Evolutionary conservation across 2,888 invertebrate genomes (phyloP).

Genomic region (Drosophila nr. perissopoda): DNA sequence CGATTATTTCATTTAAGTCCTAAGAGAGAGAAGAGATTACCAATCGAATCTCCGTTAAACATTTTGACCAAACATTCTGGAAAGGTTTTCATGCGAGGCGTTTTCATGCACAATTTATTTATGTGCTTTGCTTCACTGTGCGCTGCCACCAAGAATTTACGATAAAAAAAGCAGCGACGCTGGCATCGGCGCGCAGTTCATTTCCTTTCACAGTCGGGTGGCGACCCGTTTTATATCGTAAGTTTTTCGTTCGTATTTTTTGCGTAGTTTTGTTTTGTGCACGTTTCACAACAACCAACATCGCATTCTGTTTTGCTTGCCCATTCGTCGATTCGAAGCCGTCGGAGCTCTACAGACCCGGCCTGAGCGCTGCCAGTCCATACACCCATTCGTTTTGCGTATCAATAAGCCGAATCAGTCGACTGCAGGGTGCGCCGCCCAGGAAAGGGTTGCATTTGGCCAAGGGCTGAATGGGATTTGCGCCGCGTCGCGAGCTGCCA

Average conservation of each 20-base stretch:
- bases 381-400: background rate
- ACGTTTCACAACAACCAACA: conserved; percentile 71
- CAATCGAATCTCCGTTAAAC: background rate
- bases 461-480: conserved; percentile 30
- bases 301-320: conserved; percentile 71
- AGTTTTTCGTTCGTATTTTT: conserved; percentile 39
- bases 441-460: conserved; percentile 31
- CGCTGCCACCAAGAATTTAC: conserved; percentile 42
- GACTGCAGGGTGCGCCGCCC: conserved; percentile 20
- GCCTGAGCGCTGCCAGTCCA: conserved; percentile 24
- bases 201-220: conserved; percentile 23
- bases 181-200: conserved; percentile 15
- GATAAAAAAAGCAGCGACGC: conserved; percentile 41
- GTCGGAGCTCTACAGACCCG: conserved; percentile 21
- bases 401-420: conserved; percentile 15
- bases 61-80: background rate
- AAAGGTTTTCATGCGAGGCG: background rate
- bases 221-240: conserved; percentile 52
- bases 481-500: conserved; percentile 16
- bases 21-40: background rate
- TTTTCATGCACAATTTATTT: background rate
- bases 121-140: conserved; percentile 29
- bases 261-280: conserved; percentile 68
- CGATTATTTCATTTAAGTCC: background rate
- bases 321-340: conserved; percentile 43